Evolutionary conservation across 2,113 vertebrate genomes (phyloP).

Genomic region (Atherinomorus stipes): DNA sequence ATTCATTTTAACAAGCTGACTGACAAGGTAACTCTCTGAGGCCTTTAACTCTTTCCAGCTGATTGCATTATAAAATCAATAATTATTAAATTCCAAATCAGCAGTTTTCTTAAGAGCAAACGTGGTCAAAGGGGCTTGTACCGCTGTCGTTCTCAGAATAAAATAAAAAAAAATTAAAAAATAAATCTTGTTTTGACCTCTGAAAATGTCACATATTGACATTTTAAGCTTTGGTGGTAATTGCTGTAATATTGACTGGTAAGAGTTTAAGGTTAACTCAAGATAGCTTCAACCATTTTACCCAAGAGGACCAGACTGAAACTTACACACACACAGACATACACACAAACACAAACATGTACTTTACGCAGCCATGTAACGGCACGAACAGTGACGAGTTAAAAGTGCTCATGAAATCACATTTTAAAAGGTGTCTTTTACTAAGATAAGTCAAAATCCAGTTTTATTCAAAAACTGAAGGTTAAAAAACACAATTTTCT

Average conservation of each 20-base stretch:
- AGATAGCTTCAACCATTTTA: constrained; percentile 20
- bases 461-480: no score
- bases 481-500: no score
- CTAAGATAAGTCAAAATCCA: no score
- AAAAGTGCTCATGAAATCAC: no score
- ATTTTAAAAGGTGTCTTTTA: no score
- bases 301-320: background rate
- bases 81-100: constrained; percentile 26
- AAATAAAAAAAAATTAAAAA: no score
- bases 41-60: constrained; percentile 25
- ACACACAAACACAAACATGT: background rate
- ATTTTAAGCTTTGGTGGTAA: constrained; percentile 55
- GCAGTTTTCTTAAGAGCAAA: constrained; percentile 28
- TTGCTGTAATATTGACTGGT: constrained; percentile 60
- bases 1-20: background rate
- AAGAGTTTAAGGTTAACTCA: constrained; percentile 28
- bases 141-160: constrained; percentile 2
- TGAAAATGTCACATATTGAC: constrained; percentile 66
- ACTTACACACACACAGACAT: background rate
- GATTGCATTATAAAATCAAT: constrained; percentile 43
- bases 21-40: constrained; percentile 5
- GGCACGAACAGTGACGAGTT: no score
- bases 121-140: background rate
- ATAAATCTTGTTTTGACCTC: constrained; percentile 53
- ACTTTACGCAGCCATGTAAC: no score